Evolutionary conservation across 2,113 vertebrate species (phyloP).

Genomic region (Sphyrna mokarran): DNA sequence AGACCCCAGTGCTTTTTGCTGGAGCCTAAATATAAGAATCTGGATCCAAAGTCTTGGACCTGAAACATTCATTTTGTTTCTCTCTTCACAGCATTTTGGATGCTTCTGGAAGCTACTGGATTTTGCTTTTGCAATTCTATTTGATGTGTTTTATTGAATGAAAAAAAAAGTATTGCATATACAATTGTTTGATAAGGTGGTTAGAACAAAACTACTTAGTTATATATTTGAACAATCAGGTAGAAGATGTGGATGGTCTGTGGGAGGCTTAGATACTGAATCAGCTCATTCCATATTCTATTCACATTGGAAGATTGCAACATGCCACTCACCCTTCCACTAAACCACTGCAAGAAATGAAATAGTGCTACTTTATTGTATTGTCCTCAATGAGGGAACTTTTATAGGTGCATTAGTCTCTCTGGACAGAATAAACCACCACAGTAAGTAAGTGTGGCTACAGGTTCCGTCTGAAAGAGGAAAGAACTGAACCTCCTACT

Average conservation of each 20-base stretch:
- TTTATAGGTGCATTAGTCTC: neutral
- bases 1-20: no score
- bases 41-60: neutral
- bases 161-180: neutral
- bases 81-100: neutral
- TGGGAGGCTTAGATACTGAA: neutral
- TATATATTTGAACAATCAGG: neutral
- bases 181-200: neutral
- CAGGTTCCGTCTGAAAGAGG: neutral
- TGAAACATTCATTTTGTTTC: neutral
- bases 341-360: neutral
- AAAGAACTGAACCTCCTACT: neutral
- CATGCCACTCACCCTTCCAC: neutral
- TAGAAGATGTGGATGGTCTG: neutral
- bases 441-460: neutral
- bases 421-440: neutral
- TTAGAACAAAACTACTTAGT: neutral
- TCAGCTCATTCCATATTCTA: neutral
- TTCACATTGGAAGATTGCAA: neutral
- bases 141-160: neutral
- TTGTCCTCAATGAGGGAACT: neutral
- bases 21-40: neutral
- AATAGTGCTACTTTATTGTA: neutral
- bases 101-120: neutral
- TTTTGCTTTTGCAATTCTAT: neutral